These are phyloP conservation scores for Cryptotermes secundus DNA, from an alignment of 1,140 invertebrate species.

Conservation along the genomic window DNA sequence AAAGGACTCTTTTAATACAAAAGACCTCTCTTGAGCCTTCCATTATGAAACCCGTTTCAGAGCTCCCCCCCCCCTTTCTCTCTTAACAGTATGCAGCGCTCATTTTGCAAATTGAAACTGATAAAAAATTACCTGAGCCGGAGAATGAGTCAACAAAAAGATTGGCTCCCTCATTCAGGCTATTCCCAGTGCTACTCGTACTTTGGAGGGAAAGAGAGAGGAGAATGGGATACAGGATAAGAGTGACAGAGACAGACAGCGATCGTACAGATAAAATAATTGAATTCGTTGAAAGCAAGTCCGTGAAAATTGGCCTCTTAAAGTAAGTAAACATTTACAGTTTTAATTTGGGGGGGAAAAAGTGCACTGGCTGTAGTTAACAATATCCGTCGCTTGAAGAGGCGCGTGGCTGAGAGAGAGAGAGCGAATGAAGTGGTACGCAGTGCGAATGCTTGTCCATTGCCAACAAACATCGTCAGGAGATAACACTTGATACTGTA, in stretches of 20 bases:
- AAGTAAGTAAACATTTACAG: slow-evolving; percentile 9
- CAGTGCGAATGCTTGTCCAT: neutral
- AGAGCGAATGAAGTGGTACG: neutral
- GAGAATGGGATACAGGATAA: neutral
- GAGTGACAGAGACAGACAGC: neutral
- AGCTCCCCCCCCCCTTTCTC: neutral
- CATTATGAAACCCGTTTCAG: neutral
- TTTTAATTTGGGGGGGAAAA: slow-evolving; percentile 18
- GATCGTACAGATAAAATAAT: slow-evolving; percentile 18
- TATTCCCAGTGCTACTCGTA: neutral
- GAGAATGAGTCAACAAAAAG: slow-evolving; percentile 15
- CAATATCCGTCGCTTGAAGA: neutral
- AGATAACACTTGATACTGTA: neutral
- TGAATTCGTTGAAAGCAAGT: slow-evolving; percentile 5
- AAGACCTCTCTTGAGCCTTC: neutral
- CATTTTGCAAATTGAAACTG: slow-evolving; percentile 19
- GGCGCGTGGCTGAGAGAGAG: neutral
- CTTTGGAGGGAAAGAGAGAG: neutral
- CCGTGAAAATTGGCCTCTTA: slow-evolving; percentile 2
- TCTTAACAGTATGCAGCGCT: neutral
- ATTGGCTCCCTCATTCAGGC: neutral
- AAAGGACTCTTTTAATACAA: neutral
- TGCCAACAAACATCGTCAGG: neutral
- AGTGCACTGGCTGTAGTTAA: neutral
- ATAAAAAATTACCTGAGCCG: slow-evolving; percentile 15